Evolutionary conservation across 2,113 vertebrate species (phyloP), one percentile per base, ranked within the genome.

Genomic region (Craseonycteris thonglongyai): DNA sequence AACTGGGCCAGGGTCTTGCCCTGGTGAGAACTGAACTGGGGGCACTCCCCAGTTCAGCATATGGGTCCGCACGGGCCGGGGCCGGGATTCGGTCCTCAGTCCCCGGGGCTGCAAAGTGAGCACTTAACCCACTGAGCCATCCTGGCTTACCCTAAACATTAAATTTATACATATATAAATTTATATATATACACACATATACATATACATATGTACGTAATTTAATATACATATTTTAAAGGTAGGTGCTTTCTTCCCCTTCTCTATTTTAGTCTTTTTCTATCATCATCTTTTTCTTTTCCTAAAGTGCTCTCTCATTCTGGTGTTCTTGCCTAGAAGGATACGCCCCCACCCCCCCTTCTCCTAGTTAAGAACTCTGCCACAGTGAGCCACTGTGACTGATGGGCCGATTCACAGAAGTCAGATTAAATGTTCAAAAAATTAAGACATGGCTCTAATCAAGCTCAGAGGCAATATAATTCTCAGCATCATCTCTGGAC

Each of bases 401-500:
- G 12, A 59, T 24, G 18, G 89, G 61, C 14, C 79, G 71, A 35
- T 35, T 76, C 56, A 88, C 7, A 88, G n/a, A 74, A 40, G 78
- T 87, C 75, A 79, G 13, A 81, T 18, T 30, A 85, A 75, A 81
- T 58, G 14, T 56, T 87, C 59, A 47, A 63, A 81, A 87, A 90
- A n/a, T n/a, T 51, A n/a, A 18, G 26, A 75, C 26, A 66, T n/a
- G 7, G 30, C 72, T 72, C 49, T 78, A 78, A 65, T 72, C 16
- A 82, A 93, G 22, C 90, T 49, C 30, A 94, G 22, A 78, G 35
- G 33, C 66, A 96, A 92, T 92, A 69, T 56, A 78, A 93, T 35
- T 88, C 94, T 80, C 47, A 88, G 40, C 28, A 92, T 35, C 14
- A 28, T 61, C 38, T 81, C 66, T 45, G 35, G 28, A 88, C 2